Conservation (phyloP, 92 coral and sea anemone genomes). For the Phenganax subtilis region DNA sequence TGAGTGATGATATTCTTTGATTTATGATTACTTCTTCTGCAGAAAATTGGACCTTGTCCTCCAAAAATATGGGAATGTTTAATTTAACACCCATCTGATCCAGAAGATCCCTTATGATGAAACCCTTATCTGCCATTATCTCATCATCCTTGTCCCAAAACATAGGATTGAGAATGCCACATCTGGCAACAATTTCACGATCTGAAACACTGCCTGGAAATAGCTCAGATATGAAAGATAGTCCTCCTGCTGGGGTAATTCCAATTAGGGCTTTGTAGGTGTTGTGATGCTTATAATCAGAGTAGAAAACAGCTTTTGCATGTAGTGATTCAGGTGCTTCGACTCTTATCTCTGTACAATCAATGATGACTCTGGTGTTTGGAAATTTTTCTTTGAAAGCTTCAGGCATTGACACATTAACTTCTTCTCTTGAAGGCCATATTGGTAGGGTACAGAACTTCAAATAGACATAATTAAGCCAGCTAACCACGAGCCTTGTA, state of each 20-base stretch:
- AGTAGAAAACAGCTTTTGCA: constrained; percentile 43
- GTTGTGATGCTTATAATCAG: constrained; percentile 59
- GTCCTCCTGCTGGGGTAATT: constrained; percentile 52
- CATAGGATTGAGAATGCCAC: constrained; percentile 54
- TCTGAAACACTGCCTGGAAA: constrained; percentile 51
- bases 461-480: constrained; percentile 52
- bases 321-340: constrained; percentile 56
- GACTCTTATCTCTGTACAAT: constrained; percentile 49
- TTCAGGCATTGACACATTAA: constrained; percentile 53
- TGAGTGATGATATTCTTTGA: too few species aligned
- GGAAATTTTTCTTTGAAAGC: constrained; percentile 50
- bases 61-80: constrained; percentile 46
- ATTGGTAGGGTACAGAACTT: constrained; percentile 47
- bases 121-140: constrained; percentile 55
- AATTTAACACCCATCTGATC: constrained; percentile 44
- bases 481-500: constrained; percentile 42
- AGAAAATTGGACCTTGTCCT: constrained; percentile 50
- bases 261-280: constrained; percentile 51
- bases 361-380: constrained; percentile 49
- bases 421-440: constrained; percentile 55
- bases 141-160: constrained; percentile 53
- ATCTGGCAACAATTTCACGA: constrained; percentile 44
- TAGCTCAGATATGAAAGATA: constrained; percentile 48
- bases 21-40: constrained; percentile 25
- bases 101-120: constrained; percentile 47